A percentile compares a stretch with the other conserved stretches of the same genome.
Evolutionary conservation across 2,113 vertebrate genomes (phyloP).

Genomic region (Telmatochromis sp.): DNA sequence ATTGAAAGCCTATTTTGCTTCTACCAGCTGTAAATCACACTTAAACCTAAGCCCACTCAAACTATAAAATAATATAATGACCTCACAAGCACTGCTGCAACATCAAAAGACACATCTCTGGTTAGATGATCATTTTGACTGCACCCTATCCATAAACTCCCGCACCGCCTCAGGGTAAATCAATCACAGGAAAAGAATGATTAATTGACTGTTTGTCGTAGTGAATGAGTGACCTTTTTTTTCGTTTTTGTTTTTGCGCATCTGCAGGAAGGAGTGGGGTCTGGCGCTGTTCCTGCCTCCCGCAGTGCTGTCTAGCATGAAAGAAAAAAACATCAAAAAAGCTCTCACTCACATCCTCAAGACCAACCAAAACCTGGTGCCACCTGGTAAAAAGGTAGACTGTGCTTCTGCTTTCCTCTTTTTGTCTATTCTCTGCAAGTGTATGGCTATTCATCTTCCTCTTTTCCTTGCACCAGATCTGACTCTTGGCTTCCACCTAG

Average conservation of each 20-base stretch:
- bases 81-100: not conserved
- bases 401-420: not conserved
- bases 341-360: slow-evolving; percentile 97
- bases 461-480: not conserved
- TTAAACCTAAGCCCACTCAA: not conserved
- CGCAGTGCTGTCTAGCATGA: slow-evolving; percentile 98
- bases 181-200: not conserved
- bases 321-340: slow-evolving; percentile 99
- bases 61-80: not conserved
- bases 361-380: slow-evolving; percentile 97
- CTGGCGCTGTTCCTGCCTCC: slow-evolving; percentile 94
- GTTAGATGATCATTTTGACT: not conserved
- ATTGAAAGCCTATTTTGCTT: not conserved
- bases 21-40: not conserved
- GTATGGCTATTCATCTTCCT: not conserved
- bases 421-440: not conserved
- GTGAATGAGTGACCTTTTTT: not conserved
- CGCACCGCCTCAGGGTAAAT: not conserved
- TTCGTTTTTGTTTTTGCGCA: not conserved
- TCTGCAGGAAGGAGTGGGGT: slow-evolving; percentile 95
- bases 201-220: not conserved
- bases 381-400: slow-evolving; percentile 94
- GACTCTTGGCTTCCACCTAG: slow-evolving; percentile 29
- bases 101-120: not conserved
- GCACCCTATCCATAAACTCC: not conserved